Evolutionary conservation across 2,113 vertebrate genomes (phyloP), one percentile per base, ranked within the genome.

Genomic region (Ammodytes marinus): DNA sequence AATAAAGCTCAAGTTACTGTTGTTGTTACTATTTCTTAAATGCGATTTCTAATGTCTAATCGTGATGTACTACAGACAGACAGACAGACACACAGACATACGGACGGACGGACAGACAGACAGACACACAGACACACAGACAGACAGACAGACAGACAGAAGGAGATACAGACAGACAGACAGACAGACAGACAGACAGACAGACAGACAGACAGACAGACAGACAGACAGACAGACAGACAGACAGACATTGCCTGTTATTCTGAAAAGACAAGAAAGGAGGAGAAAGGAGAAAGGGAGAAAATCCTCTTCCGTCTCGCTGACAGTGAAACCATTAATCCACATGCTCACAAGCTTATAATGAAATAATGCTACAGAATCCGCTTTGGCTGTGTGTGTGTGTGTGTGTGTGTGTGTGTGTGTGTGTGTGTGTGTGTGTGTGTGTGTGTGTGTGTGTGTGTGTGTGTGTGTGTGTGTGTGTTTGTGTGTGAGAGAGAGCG

Each of bases 281-380:
- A n/a, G 1, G 2, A 57, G 66, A 45, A n/a, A 50, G 69, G 58
- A 63, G 50, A 65, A 68, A 69, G 54, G 27, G 61, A 69, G 73
- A 68, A 83, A 89, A 89, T 82, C 76, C 80, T 47, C 74, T 10
- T 58, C 71, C 64, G 60, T 78, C 70, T 87, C 79, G 37, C 73
- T 85, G 89, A 87, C 85, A 88, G 86, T 83, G 61, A 90, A 85
- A 88, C 82, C 84, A 87, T 83, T 87, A 90, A 90, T 90, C 89
- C 84, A 84, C 79, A 72, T 66, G 70, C 74, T 89, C 84, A 87
- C 84, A 83, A 81, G 52, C 87, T 87, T 83, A 80, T 85, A 88
- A 89, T 91, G 82, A 81, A 90, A 91, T 87, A 58, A 91, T 87
- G 76, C 59, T 49, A 81, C 82, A 77, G 54, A 80, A 88, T 69